Base-by-base conservation (phyloP, 2,888 invertebrate genomes). In the Ophion obscuratus region DNA sequence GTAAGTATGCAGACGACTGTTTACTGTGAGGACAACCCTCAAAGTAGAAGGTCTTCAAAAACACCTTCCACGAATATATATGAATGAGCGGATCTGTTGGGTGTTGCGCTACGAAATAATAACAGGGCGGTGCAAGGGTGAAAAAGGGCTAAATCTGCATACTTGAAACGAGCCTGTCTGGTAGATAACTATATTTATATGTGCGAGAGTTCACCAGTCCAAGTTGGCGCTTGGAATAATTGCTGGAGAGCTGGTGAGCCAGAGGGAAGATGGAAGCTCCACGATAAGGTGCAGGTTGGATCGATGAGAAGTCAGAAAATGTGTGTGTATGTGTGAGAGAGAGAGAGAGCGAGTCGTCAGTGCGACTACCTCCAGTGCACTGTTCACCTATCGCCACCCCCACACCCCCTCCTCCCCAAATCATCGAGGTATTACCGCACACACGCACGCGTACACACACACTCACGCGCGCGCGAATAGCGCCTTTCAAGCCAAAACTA, bases 141-240 rank as follows among this genome's bases (percentile, higher is more conserved):
- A 57, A 82, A 79, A 53, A 78, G 59, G 78, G 66, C 74, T 79
- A 64, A 82, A 85, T 85, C 85, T 85, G 75, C 85, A 82, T 82
- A 79, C 70, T 78, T 66, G 79, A 75, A 85, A 82, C 64, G 68
- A 74, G 85, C 78, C 79, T 79, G 70, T 75, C 71, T 62, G 61
- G 57, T 73, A 76, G 44, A 59, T 40, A 27, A 9, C 20, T 77
- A 77, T 77, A 64, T 71, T 71, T 64, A 47, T 61, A 82, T 74
- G 64, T 76, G 73, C 20, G 81, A 79, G 77, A 86, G 83, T 84
- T 79, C 76, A 64, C 87, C 80, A 86, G 87, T 88, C 84, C 85
- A 88, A 88, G 87, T 87, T 81, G 82, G 87, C 81, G 85, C 83
- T 87, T 76, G 85, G 86, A 87, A 88, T 88, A 88, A 87, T 88